phyloP scores from a whole-genome alignment of 1,140 invertebrate species.

The Diorhabda elongata region DNA sequence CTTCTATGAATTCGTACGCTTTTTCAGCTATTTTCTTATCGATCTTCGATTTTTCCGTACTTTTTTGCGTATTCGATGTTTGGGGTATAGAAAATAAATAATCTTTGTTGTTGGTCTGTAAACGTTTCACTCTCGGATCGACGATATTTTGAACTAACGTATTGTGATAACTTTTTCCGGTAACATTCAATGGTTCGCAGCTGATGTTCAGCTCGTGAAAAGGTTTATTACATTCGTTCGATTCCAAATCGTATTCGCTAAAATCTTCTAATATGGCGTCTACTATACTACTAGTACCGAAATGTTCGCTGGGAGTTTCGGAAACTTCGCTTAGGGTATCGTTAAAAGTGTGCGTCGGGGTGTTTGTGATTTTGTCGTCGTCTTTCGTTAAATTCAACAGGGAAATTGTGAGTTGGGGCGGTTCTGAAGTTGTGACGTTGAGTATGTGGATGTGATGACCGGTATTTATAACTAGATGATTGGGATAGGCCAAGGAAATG shows the following conservation, averaged over 20 bases:
- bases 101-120: constrained; percentile 40
- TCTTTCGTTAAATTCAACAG: constrained; percentile 29
- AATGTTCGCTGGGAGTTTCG: constrained; percentile 43
- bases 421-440: constrained; percentile 35
- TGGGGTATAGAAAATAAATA: constrained; percentile 43
- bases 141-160: constrained; percentile 46
- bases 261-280: constrained; percentile 47
- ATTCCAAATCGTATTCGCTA: constrained; percentile 46
- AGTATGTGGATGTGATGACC: constrained; percentile 46
- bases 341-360: constrained; percentile 18
- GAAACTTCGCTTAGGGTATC: constrained; percentile 44
- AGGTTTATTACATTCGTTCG: constrained; percentile 44
- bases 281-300: constrained; percentile 40
- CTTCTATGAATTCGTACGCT: constrained; percentile 81
- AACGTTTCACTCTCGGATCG: constrained; percentile 42
- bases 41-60: constrained; percentile 47
- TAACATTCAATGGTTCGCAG: constrained; percentile 47
- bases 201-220: constrained; percentile 48
- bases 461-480: constrained; percentile 47
- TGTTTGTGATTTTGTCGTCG: constrained; percentile 20
- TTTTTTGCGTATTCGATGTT: constrained; percentile 34
- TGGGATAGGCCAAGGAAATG: constrained; percentile 43
- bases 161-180: constrained; percentile 46
- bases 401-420: constrained; percentile 22
- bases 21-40: constrained; percentile 63